These are phyloP conservation scores for Microcebus tavaratra DNA, from an alignment of 2,113 vertebrate species.

Conservation along the genomic window DNA sequence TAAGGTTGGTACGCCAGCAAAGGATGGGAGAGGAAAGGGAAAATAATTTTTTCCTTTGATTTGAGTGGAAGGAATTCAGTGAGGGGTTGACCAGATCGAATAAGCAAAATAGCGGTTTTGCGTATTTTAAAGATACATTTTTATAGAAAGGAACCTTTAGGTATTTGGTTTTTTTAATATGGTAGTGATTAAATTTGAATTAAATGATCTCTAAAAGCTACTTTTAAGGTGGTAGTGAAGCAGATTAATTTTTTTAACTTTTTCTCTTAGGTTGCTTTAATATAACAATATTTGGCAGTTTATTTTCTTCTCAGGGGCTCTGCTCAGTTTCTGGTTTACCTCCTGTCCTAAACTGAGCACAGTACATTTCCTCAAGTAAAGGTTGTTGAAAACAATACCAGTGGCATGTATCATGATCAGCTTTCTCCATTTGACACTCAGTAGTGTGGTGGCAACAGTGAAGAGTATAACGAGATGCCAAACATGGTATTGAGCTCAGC, in stretches of 20 bases:
- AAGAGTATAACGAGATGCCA: neutral
- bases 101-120: conserved; percentile 15
- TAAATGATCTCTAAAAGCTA: neutral
- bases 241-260: conserved; percentile 25
- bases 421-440: neutral
- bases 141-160: conserved; percentile 34
- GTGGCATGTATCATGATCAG: neutral
- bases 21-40: neutral
- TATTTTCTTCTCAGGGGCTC: conserved; percentile 48
- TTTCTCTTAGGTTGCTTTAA: conserved; percentile 66
- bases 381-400: neutral
- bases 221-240: conserved; percentile 13
- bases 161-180: conserved; percentile 46
- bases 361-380: neutral
- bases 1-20: conserved; percentile 46
- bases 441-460: neutral
- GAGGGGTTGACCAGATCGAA: conserved; percentile 55
- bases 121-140: conserved; percentile 67
- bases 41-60: conserved; percentile 71
- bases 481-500: neutral
- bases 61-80: conserved; percentile 76
- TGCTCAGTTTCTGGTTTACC: neutral
- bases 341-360: neutral
- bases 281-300: conserved; percentile 54
- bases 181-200: neutral